Base-by-base conservation (phyloP, 2,113 vertebrate genomes). In the Ciconia boyciana region DNA sequence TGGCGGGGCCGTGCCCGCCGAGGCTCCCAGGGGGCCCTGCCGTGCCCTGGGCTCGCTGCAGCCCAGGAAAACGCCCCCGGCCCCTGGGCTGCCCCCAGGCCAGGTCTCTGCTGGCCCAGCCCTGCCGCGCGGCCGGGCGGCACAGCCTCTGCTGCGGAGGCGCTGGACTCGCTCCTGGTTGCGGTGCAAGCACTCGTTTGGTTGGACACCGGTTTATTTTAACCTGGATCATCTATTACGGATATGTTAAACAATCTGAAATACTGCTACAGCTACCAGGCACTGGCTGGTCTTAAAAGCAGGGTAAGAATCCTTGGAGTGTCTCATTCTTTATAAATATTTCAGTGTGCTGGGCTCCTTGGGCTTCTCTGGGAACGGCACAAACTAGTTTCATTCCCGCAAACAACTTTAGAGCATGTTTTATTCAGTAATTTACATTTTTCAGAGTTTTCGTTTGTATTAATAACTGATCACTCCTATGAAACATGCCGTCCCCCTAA, bases 381-480 rank as follows among this genome's bases (percentile, higher is more conserved):
- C 74, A 89, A 68, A 78, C 46, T 57, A 61, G 86, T 87, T 93
- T 81, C n/a, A 52, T 58, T 94, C 95, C 80, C 16, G 36, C 78
- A 87, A 89, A 87, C n/a, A 80, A 83, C 83, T 89, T 36, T 20
- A 75, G 65, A 86, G 55, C 55, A 34, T 83, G 32, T 52, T 86
- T 62, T 83, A n/a, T 20, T 79, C 64, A 77, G 70, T 87, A 61
- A 86, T 95, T 83, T 94, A 74, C 31, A 58, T 90, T 89, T 92
- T 93, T 57, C 54, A 90, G 90, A 91, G 83, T 77, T 96, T 97
- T 87, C 83, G 72, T 96, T 95, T 96, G 93, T 97, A 93, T 97
- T 94, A 96, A 94, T 96, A 97, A 97, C 94, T 57, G 81, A 83
- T 96, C 62, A 43, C 89, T 96, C 92, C 81, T 91, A 55, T 89